Evolutionary conservation across 2,888 invertebrate genomes (phyloP).

Genomic region (Mythimna albipuncta): DNA sequence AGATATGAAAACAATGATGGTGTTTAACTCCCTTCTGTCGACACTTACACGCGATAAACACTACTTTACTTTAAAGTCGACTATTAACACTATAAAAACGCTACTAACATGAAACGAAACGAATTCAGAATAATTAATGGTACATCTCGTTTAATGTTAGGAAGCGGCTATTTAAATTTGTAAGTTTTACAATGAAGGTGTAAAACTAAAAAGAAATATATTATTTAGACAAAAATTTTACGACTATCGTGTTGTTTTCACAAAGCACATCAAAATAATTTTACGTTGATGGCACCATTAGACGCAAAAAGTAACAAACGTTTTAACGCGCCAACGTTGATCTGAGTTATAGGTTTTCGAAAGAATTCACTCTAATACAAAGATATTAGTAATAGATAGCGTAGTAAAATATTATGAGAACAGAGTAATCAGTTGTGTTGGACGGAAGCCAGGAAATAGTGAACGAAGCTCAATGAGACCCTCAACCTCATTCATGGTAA

Average conservation of each 20-base stretch:
- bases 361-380: slow-evolving; percentile 72
- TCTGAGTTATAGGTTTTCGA: slow-evolving; percentile 76
- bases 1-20: slow-evolving; percentile 58
- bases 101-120: slow-evolving; percentile 31
- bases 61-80: slow-evolving; percentile 48
- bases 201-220: slow-evolving; percentile 57
- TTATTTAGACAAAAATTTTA: slow-evolving; percentile 58
- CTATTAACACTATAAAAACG: slow-evolving; percentile 55
- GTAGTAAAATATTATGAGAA: slow-evolving; percentile 78
- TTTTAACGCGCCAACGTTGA: slow-evolving; percentile 69
- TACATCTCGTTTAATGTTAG: slow-evolving; percentile 26
- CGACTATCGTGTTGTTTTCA: slow-evolving; percentile 63
- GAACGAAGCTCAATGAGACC: slow-evolving; percentile 73
- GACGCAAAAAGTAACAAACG: slow-evolving; percentile 67
- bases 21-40: slow-evolving; percentile 58
- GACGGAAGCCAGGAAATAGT: slow-evolving; percentile 75
- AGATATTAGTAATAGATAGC: slow-evolving; percentile 64
- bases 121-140: slow-evolving; percentile 38
- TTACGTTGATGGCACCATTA: slow-evolving; percentile 68
- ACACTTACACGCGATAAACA: slow-evolving; percentile 59
- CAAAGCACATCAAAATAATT: slow-evolving; percentile 72
- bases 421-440: slow-evolving; percentile 78
- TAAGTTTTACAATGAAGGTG: slow-evolving; percentile 60
- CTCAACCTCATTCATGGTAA: slow-evolving; percentile 77
- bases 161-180: slow-evolving; percentile 44